Conservation (phyloP, 2,888 invertebrate genomes). For the Acanthosepion esculentum region DNA sequence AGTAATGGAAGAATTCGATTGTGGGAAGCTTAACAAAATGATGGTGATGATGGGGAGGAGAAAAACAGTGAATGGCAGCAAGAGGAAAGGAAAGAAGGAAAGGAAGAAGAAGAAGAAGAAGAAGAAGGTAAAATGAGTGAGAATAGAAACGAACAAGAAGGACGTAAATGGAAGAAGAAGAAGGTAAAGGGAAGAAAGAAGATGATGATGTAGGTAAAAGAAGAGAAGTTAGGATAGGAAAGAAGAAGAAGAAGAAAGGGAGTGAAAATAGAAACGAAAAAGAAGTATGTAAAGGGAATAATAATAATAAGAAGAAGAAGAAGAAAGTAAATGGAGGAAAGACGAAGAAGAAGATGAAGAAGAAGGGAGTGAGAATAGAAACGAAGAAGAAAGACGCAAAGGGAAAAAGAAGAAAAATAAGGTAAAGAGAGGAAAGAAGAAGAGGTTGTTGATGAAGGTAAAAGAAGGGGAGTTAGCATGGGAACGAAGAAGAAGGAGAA, state of each 20-base stretch:
- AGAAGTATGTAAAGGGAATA: not conserved
- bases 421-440: not conserved
- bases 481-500: too few relatives aligned
- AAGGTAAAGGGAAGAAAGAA: not conserved
- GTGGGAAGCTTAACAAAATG: too few relatives aligned
- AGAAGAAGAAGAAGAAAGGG: too few relatives aligned
- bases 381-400: not conserved
- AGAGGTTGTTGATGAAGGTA: not conserved
- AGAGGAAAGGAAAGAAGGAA: too few relatives aligned
- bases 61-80: too few relatives aligned
- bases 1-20: not conserved
- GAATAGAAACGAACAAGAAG: not conserved
- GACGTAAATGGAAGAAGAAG: not conserved
- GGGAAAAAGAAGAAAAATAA: not conserved
- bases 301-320: not conserved
- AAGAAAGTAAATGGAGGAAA: not conserved
- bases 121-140: not conserved
- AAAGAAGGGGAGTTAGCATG: not conserved
- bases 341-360: not conserved
- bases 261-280: too few relatives aligned
- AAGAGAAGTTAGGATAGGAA: not conserved
- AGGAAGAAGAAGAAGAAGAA: not conserved
- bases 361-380: too few relatives aligned
- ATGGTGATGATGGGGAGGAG: too few relatives aligned
- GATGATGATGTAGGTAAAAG: not conserved